phyloP scores from a whole-genome alignment of 2,113 vertebrate species.

The Myotis yumanensis region DNA sequence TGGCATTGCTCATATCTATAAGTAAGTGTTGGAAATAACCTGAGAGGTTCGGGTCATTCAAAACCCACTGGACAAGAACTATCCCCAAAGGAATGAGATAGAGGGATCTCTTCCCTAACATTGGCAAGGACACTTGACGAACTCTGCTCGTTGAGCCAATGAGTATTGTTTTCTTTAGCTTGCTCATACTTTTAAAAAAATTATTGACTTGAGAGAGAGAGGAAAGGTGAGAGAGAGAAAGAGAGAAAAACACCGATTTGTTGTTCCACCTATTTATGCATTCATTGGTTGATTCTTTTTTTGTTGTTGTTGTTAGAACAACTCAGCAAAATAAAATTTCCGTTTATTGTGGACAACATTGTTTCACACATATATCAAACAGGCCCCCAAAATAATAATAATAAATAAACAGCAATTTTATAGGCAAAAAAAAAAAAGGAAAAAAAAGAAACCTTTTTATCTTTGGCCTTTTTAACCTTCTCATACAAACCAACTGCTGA shows the following conservation, averaged over 20 bases:
- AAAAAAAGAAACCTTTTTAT: too few relatives aligned
- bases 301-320: too few relatives aligned
- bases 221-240: neutral
- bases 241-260: neutral
- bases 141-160: neutral
- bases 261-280: too few relatives aligned
- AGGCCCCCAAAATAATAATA: too few relatives aligned
- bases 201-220: neutral
- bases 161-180: neutral
- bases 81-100: neutral
- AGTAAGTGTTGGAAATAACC: neutral
- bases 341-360: too few relatives aligned
- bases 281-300: too few relatives aligned
- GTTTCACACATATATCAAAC: too few relatives aligned
- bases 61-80: neutral
- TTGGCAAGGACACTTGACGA: neutral
- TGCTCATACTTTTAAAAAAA: neutral
- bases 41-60: neutral
- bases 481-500: too few relatives aligned
- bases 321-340: too few relatives aligned
- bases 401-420: too few relatives aligned
- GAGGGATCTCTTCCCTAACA: neutral
- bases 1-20: neutral
- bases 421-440: too few relatives aligned
- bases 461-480: too few relatives aligned